Percentiles rank a stretch among this genome's conserved stretches.
phyloP scores from a whole-genome alignment of 2,113 vertebrate species.

The Podiceps cristatus region DNA sequence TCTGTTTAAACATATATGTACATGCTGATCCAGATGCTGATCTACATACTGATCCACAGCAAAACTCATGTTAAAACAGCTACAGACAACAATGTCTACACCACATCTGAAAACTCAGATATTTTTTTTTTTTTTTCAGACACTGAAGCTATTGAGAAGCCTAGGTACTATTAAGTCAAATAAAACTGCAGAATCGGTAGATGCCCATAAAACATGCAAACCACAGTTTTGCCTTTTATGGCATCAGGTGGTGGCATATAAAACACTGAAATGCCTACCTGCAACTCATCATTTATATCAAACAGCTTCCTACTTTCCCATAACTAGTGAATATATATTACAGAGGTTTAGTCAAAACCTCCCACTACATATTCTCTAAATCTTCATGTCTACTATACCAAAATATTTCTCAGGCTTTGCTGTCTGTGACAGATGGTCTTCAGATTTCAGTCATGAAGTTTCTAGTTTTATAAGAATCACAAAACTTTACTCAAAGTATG shows the following conservation, averaged over 20 bases:
- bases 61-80: background rate
- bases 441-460: background rate
- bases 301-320: background rate
- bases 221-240: background rate
- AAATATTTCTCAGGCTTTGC: background rate
- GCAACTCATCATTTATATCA: background rate
- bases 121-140: background rate
- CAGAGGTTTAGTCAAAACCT: slow-evolving; percentile 27
- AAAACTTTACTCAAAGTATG: background rate
- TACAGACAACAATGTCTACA: background rate
- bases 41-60: background rate
- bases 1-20: background rate
- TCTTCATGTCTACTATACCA: background rate
- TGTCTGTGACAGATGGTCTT: background rate
- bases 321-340: background rate
- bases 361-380: background rate
- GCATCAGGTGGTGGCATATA: background rate
- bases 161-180: background rate
- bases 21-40: background rate
- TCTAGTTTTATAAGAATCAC: background rate
- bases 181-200: background rate
- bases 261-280: background rate
- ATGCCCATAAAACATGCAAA: background rate
- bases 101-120: background rate
- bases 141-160: background rate